Base-by-base conservation (phyloP, 2,888 invertebrate species). In the Eristalinus aeneus region DNA sequence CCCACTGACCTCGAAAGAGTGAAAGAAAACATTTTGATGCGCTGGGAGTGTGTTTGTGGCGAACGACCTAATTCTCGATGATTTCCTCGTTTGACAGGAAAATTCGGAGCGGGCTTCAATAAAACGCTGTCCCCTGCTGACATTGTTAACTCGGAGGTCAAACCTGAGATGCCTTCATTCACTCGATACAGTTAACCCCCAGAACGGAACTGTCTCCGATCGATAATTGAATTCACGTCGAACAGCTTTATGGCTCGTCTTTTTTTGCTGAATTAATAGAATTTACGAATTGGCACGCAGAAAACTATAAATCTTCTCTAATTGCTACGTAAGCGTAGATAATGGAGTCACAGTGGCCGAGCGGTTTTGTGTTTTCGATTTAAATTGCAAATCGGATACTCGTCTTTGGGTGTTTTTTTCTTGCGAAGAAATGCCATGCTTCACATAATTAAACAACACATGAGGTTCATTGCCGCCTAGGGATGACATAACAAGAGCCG, bases 361-460 rank as follows among this genome's bases (percentile, higher is more conserved):
- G 46, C 5, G 34, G 34, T 8, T 34, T 9, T 34, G 5, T 56
- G 23, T 56, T 56, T 9, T 39, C 39, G 12, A 56, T 56, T 56
- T 56, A 56, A 56, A 56, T 56, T 56, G 56, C 56, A 56, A 56
- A 56, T 56, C 23, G 4, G 56, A 56, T 56, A 56, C 56, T 1
- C 6, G 46, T 8, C 16, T 16, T 46, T 46, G 6, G n/a, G 3
- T 46, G 46, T 46, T 46, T 46, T n/a, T 36, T 36, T 39, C 27
- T 27, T 27, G 2, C 16, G 16, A 16, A 16, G 46, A 46, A 46
- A 16, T 16, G 16, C 46, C 46, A 46, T 46, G 46, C n/a, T 46
- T 46, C 46, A 46, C 46, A 39, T 39, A 39, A 39, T 39, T 39
- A 39, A 39, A 16, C 39, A 39, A 36, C 12, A 39, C 39, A 46